phyloP scores from a whole-genome alignment of 2,888 invertebrate genomes.

The Drosophila algonquin region DNA sequence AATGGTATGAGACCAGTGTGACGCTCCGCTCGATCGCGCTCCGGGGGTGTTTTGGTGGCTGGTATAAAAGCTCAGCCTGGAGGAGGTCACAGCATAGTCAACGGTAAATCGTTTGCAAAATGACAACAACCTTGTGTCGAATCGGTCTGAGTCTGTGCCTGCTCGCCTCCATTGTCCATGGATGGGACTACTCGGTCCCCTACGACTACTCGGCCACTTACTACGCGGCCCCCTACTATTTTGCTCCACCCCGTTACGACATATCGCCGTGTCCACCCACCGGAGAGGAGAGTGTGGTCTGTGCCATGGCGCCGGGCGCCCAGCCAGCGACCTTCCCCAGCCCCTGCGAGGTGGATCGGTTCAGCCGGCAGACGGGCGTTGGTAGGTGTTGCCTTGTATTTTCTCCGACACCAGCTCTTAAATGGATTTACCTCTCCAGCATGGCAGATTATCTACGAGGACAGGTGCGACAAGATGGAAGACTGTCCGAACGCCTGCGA shows the following conservation, averaged over 20 bases:
- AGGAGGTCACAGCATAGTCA: slow-evolving; percentile 41
- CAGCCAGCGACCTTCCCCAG: slow-evolving; percentile 30
- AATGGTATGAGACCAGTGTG: slow-evolving; percentile 33
- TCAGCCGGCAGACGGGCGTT: slow-evolving; percentile 16
- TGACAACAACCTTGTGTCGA: slow-evolving; percentile 11
- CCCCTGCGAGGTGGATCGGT: slow-evolving; percentile 33
- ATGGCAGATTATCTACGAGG: slow-evolving; percentile 34
- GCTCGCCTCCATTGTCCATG: slow-evolving; percentile 16
- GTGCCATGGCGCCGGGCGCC: slow-evolving; percentile 22
- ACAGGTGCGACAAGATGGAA: slow-evolving; percentile 27
- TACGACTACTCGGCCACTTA: background rate
- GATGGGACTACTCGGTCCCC: slow-evolving; percentile 15
- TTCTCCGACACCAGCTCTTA: rapidly evolving
- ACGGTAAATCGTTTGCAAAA: slow-evolving; percentile 36
- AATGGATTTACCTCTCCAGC: background rate
- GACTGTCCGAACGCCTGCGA: slow-evolving; percentile 29
- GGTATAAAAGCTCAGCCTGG: slow-evolving; percentile 35
- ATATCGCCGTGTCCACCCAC: slow-evolving; percentile 20
- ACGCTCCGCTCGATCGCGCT: background rate
- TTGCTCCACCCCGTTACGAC: background rate
- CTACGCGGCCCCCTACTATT: slow-evolving; percentile 29
- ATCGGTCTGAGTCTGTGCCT: slow-evolving; percentile 6
- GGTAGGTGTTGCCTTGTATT: background rate
- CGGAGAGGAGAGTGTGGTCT: slow-evolving; percentile 15
- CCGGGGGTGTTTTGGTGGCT: background rate